Evolutionary conservation across 2,797 vertebrate genomes (phyloP), one percentile per base, ranked within the genome.

Genomic region (Sphenodon punctatus): DNA sequence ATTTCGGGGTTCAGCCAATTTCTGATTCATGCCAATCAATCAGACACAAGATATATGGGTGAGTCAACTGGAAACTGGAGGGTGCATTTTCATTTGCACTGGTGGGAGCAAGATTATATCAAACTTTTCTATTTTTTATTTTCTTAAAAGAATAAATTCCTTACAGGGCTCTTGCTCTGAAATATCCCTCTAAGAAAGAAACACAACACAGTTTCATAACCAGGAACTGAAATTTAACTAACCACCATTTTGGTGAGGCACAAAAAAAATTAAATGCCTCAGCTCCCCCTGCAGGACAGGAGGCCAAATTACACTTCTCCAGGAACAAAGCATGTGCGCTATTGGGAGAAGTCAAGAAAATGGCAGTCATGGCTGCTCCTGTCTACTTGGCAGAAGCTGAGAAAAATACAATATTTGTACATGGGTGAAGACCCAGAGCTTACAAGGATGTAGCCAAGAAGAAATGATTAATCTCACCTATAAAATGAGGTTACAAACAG

Each of bases 161-260:
- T 0, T 16, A 16, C 20, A n/a, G n/a, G 0, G 11, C 13, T 30
- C 42, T 25, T 45, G 6, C 39, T 2, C 48, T 0, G 0, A 70
- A 63, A 56, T 2, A 17, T 56, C 10, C 1, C 32, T 43, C 17
- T 15, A 12, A 41, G 6, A 17, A 19, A 34, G 15, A 20, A 13
- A 56, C 32, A 39, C 22, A 1, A 12, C 41, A 20, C 11, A 0
- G 1, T 25, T 34, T 19, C 61, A 41, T 23, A 25, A 8, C 19
- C 48, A 59, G 39, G 32, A 63, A 78, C 32, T 30, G 5, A 42
- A 51, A 30, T 30, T 25, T 61, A 41, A 49, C 25, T 38, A 7
- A 20, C 17, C 15, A 10, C 7, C 34, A 10, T 30, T 42, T 49
- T 36, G 32, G 25, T 36, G 15, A 51, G 39, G 13, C 55, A 41